Base-by-base conservation (phyloP, 2,888 invertebrate genomes). In the Acronicta psi region DNA sequence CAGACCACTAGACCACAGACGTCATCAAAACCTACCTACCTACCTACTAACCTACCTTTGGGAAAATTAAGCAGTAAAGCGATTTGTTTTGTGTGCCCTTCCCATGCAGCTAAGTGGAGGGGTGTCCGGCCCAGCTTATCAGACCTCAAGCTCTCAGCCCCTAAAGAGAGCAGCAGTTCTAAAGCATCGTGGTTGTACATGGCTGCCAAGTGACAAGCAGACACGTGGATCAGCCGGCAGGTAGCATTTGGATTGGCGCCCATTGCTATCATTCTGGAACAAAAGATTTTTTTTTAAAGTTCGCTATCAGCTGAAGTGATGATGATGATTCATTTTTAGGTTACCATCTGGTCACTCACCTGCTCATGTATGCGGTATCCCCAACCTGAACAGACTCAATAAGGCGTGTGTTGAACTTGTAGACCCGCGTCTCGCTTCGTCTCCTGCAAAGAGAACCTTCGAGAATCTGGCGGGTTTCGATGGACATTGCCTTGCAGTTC, bases 21-120 rank as follows among this genome's bases (percentile, higher is more conserved):
- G n/a, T n/a, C n/a, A n/a, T n/a, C n/a, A n/a, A n/a, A n/a, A n/a
- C n/a, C n/a, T n/a, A n/a, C n/a, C n/a, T n/a, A n/a, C n/a, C n/a
- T n/a, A n/a, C n/a, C n/a, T n/a, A n/a, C n/a, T n/a, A n/a, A n/a
- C n/a, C 9, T 45, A 82, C 82, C 79, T 71, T 78, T 70, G 0
- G 83, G 78, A 42, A 80, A 73, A 2, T 73, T 72, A 2, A 84
- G 54, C 38, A 84, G 54, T 31, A 80, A 62, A 9, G 77, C 79
- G n/a, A 88, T 61, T 50, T 87, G 86, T 10, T 74, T 69, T 0
- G 67, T 56, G 49, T 86, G 78, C 1, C 89, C 90, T 4, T 74
- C 73, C 81, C 85, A 90, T 1, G 88, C 86, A 0, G 90, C 88
- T 20, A 89, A 47, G 59, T 92, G 92, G 2, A 92, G 73, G 0